A percentile compares a stretch with the other conserved stretches of the same genome.
phyloP scores from a whole-genome alignment of 2,888 invertebrate genomes.

The Drosophila subquinaria region DNA sequence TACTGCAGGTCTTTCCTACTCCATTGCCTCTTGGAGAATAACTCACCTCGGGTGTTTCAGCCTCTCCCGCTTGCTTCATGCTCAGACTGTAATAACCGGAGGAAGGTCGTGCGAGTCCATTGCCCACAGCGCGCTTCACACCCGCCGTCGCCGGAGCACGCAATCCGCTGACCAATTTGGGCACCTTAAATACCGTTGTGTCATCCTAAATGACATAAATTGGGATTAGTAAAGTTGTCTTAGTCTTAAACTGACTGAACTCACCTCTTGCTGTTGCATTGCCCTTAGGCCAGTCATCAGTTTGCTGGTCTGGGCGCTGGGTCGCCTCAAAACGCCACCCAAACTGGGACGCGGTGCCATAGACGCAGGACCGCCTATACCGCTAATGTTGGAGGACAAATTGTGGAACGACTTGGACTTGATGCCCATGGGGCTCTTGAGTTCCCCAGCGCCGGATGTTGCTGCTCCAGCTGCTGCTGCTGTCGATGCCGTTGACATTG shows the following conservation, averaged over 20 bases:
- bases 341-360: slow-evolving; percentile 54
- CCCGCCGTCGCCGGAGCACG: slow-evolving; percentile 69
- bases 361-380: slow-evolving; percentile 27
- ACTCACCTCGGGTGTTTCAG: slow-evolving; percentile 74
- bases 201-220: slow-evolving; percentile 56
- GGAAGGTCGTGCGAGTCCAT: slow-evolving; percentile 83
- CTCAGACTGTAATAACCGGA: slow-evolving; percentile 84
- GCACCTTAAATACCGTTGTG: slow-evolving; percentile 79
- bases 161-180: slow-evolving; percentile 80
- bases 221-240: not conserved
- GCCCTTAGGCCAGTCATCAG: slow-evolving; percentile 27
- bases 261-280: slow-evolving; percentile 53
- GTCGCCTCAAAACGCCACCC: slow-evolving; percentile 61
- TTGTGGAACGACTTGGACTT: slow-evolving; percentile 86
- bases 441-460: slow-evolving; percentile 50
- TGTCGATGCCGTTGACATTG: slow-evolving; percentile 21
- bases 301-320: slow-evolving; percentile 51
- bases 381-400: slow-evolving; percentile 76
- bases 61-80: slow-evolving; percentile 62
- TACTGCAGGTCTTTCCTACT: not conserved
- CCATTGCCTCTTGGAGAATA: not conserved
- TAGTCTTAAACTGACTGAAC: not conserved
- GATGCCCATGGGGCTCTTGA: slow-evolving; percentile 85
- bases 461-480: slow-evolving; percentile 35
- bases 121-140: slow-evolving; percentile 73